These are phyloP conservation scores for Spinibarbus caldwelli DNA, from an alignment of 2,797 vertebrate species.

Conservation along the genomic window DNA sequence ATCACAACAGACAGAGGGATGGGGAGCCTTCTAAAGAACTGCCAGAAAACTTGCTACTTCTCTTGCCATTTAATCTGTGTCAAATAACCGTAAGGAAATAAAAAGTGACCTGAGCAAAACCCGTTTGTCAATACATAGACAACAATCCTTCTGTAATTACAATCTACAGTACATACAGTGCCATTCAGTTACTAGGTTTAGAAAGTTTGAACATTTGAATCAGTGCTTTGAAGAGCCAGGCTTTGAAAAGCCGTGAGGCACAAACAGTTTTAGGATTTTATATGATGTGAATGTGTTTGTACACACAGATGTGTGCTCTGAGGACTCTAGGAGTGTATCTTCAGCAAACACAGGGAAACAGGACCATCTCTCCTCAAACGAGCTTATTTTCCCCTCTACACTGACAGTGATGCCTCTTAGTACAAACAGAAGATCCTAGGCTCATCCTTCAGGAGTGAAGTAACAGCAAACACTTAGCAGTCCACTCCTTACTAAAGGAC, in stretches of 20 bases:
- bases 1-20: constrained; percentile 29
- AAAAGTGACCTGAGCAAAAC: not conserved
- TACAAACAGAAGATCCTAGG: constrained; percentile 15
- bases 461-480: constrained; percentile 45
- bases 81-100: not conserved
- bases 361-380: constrained; percentile 22
- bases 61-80: constrained; percentile 2
- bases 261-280: constrained; percentile 4
- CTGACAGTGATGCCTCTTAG: constrained; percentile 30
- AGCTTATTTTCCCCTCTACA: constrained; percentile 14
- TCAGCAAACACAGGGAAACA: constrained; percentile 14
- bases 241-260: not conserved
- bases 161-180: not conserved
- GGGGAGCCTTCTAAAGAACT: not conserved
- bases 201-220: constrained; percentile 15
- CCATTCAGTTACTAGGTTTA: not conserved
- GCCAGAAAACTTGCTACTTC: constrained; percentile 2
- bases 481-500: constrained; percentile 28
- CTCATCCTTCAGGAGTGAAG: constrained; percentile 8
- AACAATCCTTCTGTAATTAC: not conserved
- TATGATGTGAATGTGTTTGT: not conserved
- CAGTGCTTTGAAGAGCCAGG: not conserved
- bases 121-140: not conserved
- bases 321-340: constrained; percentile 18
- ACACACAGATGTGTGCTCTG: constrained; percentile 34